Evolutionary conservation across 2,888 invertebrate species (phyloP), one percentile per base, ranked within the genome.

Genomic region (Synanthedon myopaeformis): DNA sequence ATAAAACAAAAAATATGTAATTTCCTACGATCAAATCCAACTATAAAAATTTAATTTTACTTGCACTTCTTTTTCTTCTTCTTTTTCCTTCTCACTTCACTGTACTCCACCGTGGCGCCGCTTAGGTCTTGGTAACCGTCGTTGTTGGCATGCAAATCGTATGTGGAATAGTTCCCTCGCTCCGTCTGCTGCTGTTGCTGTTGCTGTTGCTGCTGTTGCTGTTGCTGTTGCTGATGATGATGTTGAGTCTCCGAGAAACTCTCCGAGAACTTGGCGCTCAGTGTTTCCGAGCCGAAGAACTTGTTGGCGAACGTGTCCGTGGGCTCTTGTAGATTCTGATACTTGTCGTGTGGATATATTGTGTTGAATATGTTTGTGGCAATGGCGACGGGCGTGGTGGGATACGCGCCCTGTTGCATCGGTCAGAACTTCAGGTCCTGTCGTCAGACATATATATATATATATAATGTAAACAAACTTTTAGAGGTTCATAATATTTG

Each of bases 371-470:
- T 81, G 69, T 84, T 86, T 56, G 81, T 75, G 53, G 87, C 88
- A 57, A 87, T 65, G 58, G 82, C 66, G 58, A 76, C 81, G 55
- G 85, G 83, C 57, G 81, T 70, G 71, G 81, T 69, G 58, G 82
- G 66, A 62, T 83, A 75, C 14, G 76, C 74, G 73, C 76, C 78
- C 73, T 78, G 82, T 5, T 77, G 79, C 62, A 76, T 69, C 70
- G 89, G 90, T 91, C 90, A 91, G 89, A 91, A 91, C 68, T 91
- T 91, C 76, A 91, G 70, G 63, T 91, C 91, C 88, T 89, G 73
- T 10, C 6, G 10, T 35, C 35, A 3, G 0, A 28, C 4, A 28
- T 28, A 28, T 23, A 2, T 5, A 4, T 23, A 23, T n/a, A n/a
- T n/a, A n/a, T n/a, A n/a, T n/a, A n/a, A n/a, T n/a, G n/a, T n/a